These are phyloP conservation scores for Pontoporia blainvillei DNA, from an alignment of 2,113 vertebrate genomes.

Conservation along the genomic window DNA sequence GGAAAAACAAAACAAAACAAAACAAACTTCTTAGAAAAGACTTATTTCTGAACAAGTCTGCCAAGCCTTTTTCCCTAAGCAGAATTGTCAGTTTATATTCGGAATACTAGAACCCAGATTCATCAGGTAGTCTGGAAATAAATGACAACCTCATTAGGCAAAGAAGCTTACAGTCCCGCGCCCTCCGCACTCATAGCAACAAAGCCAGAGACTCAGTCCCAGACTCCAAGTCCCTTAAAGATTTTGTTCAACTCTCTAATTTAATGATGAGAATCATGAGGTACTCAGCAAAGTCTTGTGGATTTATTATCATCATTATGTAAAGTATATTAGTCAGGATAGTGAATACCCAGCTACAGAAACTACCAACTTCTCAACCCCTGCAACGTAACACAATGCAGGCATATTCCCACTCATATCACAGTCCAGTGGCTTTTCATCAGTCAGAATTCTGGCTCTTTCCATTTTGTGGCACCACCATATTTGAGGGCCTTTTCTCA, in stretches of 20 bases:
- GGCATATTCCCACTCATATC: accelerated
- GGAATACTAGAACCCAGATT: not conserved
- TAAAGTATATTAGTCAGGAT: not conserved
- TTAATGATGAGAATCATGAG: not conserved
- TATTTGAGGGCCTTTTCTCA: not conserved
- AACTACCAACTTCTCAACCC: not conserved
- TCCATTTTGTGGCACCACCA: not conserved
- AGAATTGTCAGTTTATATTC: not conserved
- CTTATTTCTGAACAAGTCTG: not conserved
- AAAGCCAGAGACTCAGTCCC: not conserved
- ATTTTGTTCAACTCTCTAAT: not conserved
- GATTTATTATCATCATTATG: not conserved
- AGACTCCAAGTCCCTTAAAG: not conserved
- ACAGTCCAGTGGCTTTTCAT: not conserved
- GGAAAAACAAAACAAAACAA: not conserved
- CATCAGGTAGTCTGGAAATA: conserved; percentile 6
- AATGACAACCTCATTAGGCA: not conserved
- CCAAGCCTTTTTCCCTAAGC: not conserved
- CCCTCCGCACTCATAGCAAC: not conserved
- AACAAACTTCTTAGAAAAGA: not conserved
- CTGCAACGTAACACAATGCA: not conserved
- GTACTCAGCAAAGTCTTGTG: not conserved
- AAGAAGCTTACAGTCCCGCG: not conserved
- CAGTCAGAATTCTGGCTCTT: not conserved
- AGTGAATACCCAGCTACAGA: not conserved